phyloP scores from a whole-genome alignment of 2,888 invertebrate genomes.

The Myathropa florea region DNA sequence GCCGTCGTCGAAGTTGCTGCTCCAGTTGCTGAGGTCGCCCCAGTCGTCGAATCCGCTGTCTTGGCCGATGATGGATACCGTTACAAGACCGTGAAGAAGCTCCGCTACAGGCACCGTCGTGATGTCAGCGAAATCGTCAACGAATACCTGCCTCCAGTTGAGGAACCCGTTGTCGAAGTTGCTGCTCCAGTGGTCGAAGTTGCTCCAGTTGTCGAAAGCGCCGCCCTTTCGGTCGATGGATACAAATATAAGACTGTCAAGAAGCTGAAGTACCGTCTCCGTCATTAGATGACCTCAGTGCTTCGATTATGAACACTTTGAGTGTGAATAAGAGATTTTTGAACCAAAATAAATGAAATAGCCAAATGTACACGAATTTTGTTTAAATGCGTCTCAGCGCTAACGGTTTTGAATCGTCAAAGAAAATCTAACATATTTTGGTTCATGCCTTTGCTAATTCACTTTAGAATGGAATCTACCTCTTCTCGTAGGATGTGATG shows the following conservation, averaged over 20 bases:
- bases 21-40: conserved; percentile 35
- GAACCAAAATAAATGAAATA: conserved; percentile 16
- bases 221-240: conserved; percentile 8
- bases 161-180: conserved; percentile 29
- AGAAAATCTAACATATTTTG: neutral
- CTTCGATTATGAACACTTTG: neutral
- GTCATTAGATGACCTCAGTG: conserved; percentile 16
- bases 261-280: conserved; percentile 45
- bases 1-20: conserved; percentile 1
- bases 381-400: neutral
- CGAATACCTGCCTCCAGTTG: conserved; percentile 72
- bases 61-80: conserved; percentile 61
- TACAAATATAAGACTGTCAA: conserved; percentile 51
- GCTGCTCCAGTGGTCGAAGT: conserved; percentile 7
- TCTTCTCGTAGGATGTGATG: neutral
- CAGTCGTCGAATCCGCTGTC: conserved; percentile 28
- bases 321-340: conserved; percentile 3
- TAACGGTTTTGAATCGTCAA: neutral
- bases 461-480: too few relatives aligned
- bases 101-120: conserved; percentile 67
- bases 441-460: neutral
- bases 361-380: neutral
- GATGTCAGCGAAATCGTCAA: conserved; percentile 74
- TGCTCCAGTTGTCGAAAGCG: conserved; percentile 11
- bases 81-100: conserved; percentile 54